Evolutionary conservation across 2,888 invertebrate species (phyloP), one percentile per base, ranked within the genome.

Genomic region (Ophion costatus): DNA sequence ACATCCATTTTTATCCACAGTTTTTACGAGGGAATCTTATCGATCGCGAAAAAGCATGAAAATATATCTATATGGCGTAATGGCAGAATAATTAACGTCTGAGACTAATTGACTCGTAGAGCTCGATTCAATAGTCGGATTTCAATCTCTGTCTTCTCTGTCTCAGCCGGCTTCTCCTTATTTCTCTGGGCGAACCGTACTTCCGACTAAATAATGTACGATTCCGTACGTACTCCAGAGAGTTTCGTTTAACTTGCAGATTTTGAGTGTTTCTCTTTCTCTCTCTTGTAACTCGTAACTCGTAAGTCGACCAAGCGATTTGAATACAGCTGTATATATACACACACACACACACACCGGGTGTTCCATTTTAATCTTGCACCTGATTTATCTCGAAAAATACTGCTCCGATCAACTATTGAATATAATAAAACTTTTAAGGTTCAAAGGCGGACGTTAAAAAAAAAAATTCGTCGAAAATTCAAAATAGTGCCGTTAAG

Each of bases 171-270:
- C 17, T 45, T 56, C 11, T n/a, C 11, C 4, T 9, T 10, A 29
- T 57, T 42, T 20, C 38, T n/a, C 7, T 14, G 56, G 59, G n/a
- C 14, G 29, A 57, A 61, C 17, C 38, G 33, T 56, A 61, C 69
- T 56, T 51, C 33, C 63, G 22, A n/a, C n/a, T 74, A 33, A 70
- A 79, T 82, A 79, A 79, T 56, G 73, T 64, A 79, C 38, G 42
- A 56, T 45, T 61, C 10, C 14, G 22, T 63, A 38, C 24, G 38
- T 69, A 69, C 51, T 38, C 22, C 7, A 0, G 2, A 22, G 7
- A 57, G 17, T 59, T 42, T 45, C 22, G 64, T 81, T 84, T 61
- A 82, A 82, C 80, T 84, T 59, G 76, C 45, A 64, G 70, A 83
- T 77, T 59, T 9, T n/a, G 78, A 59, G 74, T 20, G 78, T 70